A percentile compares a stretch with the other conserved stretches of the same genome.
Evolutionary conservation across 2,888 invertebrate species (phyloP).

Genomic region (Matsumyia berberina): DNA sequence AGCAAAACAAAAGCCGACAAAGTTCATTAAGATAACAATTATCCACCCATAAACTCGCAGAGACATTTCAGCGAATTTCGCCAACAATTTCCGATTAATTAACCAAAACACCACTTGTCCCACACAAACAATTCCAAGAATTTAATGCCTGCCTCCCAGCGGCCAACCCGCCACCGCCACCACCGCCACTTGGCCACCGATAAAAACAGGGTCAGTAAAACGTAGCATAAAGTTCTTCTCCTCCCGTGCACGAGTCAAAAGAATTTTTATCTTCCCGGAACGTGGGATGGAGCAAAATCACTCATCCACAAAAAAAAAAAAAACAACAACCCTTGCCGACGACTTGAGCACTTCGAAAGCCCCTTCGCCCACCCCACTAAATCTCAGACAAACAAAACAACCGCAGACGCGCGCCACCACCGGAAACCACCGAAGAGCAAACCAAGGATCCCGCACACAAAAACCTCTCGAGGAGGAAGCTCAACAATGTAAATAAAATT

Average conservation of each 20-base stretch:
- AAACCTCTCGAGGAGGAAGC: slow-evolving; percentile 49
- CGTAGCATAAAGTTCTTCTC: not conserved
- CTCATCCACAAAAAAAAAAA: slow-evolving; percentile 41
- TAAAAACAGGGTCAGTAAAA: slow-evolving; percentile 22
- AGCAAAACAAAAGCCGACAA: not conserved
- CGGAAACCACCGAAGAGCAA: slow-evolving; percentile 35
- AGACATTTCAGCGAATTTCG: slow-evolving; percentile 3
- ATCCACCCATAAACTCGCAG: not conserved
- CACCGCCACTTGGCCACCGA: not conserved
- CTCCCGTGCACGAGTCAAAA: slow-evolving; percentile 24
- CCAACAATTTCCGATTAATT: slow-evolving; percentile 49
- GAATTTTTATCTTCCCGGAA: slow-evolving; percentile 39
- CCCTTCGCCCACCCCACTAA: slow-evolving; percentile 20
- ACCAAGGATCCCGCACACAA: slow-evolving; percentile 33
- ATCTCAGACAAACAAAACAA: slow-evolving; percentile 47
- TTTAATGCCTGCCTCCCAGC: not conserved
- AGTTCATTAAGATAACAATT: slow-evolving; percentile 10
- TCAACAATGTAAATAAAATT: slow-evolving; percentile 76
- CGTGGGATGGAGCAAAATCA: slow-evolving; percentile 47
- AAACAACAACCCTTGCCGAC: slow-evolving; percentile 43
- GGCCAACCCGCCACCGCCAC: not conserved
- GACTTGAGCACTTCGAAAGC: not conserved
- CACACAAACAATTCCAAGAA: slow-evolving; percentile 15
- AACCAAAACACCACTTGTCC: slow-evolving; percentile 42
- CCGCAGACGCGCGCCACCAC: slow-evolving; percentile 29